Base-by-base conservation (phyloP, 2,797 vertebrate genomes). In the Leptatherina wallacei region DNA sequence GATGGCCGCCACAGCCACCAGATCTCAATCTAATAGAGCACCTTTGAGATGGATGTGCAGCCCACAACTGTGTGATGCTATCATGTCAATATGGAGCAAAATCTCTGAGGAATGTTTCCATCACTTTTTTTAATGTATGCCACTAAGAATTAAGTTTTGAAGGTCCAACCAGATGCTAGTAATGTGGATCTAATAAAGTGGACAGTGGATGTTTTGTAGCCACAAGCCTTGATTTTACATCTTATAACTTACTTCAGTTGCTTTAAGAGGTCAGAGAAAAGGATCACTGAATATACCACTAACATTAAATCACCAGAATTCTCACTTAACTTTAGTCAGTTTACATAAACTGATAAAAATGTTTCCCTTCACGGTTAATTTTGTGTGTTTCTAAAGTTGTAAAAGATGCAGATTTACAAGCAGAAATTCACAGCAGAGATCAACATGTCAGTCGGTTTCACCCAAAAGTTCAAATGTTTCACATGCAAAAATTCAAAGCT, bases 401-500 rank as follows among this genome's bases (percentile, higher is more conserved):
- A 12, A 52, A 32, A 60, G 47, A 32, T 27, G 47, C 16, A 16
- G n/a, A 52, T 78, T 61, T 14, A 11, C 27, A 68, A 61, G 24
- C 56, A 12, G 16, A 30, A 58, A 58, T 72, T 82, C 72, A 22
- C 11, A 1, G 18, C 1, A 5, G 30, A 77, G 72, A 73, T 81
- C 80, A 73, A 3, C 6, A 36, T 22, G 72, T 76, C 62, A 22
- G 47, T 5, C 5, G 38, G 11, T 22, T 54, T 80, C n/a, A 55
- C 14, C 27, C 22, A 36, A 47, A 20, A 67, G 67, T 38, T 51
- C 38, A 74, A 57, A 68, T 9, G 18, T 63, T 70, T 63, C 6
- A 54, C 42, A 72, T 16, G n/a, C 22, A 3, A 69, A 78, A 77
- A 79, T 27, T 79, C 57, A 62, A 52, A 58, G 65, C 76, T 0